Evolutionary conservation across 1,140 invertebrate species (phyloP).

Genomic region (Harpegnathos saltator): DNA sequence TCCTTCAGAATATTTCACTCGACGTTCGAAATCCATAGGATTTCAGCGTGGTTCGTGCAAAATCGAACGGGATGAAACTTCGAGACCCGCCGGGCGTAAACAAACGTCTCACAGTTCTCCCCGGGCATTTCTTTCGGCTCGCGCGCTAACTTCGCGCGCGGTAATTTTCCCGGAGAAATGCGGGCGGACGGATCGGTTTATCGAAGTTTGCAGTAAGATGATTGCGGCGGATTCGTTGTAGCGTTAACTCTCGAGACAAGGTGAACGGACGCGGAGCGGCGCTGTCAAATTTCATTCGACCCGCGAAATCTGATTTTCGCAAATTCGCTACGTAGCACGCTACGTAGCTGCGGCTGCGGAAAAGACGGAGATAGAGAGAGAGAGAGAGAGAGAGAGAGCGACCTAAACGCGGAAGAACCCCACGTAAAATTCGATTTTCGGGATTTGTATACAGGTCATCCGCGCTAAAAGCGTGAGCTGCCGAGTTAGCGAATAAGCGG

Average conservation of each 20-base stretch:
- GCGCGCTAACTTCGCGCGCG: not conserved
- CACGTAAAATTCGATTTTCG: constrained; percentile 67
- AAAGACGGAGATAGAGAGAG: too few relatives aligned
- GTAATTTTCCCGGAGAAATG: constrained; percentile 15
- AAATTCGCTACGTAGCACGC: constrained; percentile 52
- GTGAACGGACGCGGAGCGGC: constrained; percentile 27
- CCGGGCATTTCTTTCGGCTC: not conserved
- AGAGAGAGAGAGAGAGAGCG: constrained; percentile 55
- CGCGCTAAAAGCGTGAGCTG: constrained; percentile 50
- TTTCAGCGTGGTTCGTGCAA: not conserved
- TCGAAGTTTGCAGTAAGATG: constrained; percentile 68
- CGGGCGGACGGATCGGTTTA: constrained; percentile 61
- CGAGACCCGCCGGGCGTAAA: not conserved
- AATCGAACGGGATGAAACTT: not conserved
- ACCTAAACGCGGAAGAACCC: constrained; percentile 29
- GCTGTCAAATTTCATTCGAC: constrained; percentile 67
- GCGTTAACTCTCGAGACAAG: constrained; percentile 46
- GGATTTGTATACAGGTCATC: constrained; percentile 66
- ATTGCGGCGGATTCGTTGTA: constrained; percentile 67
- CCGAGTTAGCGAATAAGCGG: constrained; percentile 52
- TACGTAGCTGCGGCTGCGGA: not conserved
- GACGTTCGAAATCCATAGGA: too few relatives aligned
- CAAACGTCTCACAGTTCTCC: not conserved
- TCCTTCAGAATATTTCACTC: too few relatives aligned
- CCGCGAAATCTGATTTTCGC: constrained; percentile 70